Base-by-base conservation (phyloP, 2,888 invertebrate genomes). In the Tipula unca region DNA sequence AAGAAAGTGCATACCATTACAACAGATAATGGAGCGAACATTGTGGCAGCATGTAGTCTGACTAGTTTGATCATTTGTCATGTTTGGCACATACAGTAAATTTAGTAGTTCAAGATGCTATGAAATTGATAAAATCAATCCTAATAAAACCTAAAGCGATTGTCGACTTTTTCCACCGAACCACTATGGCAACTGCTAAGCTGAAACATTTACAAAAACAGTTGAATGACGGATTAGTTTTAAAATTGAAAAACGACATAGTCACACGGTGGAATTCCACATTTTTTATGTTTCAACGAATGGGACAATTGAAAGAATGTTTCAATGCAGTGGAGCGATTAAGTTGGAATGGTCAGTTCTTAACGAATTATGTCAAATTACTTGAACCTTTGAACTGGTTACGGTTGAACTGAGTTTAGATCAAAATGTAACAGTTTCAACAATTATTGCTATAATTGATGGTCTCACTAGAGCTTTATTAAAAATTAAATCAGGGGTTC, bases 231-330 rank as follows among this genome's bases (percentile, higher is more conserved):
- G 13, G 87, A 14, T 86, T 87, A 13, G 25, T 86, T 6, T 86
- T 88, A 84, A 88, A 89, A 87, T 86, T 89, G 2, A 88, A 88
- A 86, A 88, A 87, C 85, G 88, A 88, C 85, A 88, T 88, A 0
- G 54, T 82, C n/a, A 88, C 87, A 29, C 85, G 87, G n/a, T 88
- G 88, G 88, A 88, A 88, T 86, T 88, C 87, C 0, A 54, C 85
- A 54, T 85, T 88, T 14, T n/a, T n/a, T n/a, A n/a, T n/a, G n/a
- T n/a, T n/a, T n/a, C n/a, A n/a, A n/a, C n/a, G n/a, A n/a, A n/a
- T 86, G 86, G 35, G 82, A 25, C 20, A 10, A 3, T 82, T 82
- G 13, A 82, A 6, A 20, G 82, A 82, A 82, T 82, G 3, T 13
- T 17, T 82, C n/a, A 3, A 82, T 3, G 82, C 29, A 10, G 8